phyloP scores from a whole-genome alignment of 2,797 vertebrate species.

The Distichodus sexfasciatus region DNA sequence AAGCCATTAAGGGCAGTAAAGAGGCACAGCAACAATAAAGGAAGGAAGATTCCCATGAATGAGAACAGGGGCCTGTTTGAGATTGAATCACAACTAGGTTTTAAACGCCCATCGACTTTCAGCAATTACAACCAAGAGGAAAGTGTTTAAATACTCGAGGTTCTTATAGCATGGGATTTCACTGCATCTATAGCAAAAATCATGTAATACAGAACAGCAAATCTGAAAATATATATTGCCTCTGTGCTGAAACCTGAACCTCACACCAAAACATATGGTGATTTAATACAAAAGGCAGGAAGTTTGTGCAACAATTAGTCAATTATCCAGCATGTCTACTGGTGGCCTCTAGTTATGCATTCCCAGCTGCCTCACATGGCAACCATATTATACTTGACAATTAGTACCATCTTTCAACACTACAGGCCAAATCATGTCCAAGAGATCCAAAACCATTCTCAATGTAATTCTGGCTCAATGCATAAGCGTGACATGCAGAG shows the following conservation, averaged over 20 bases:
- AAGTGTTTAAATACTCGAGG: too few relatives aligned
- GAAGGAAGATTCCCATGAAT: neutral
- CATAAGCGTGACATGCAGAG: neutral
- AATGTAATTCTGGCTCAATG: neutral
- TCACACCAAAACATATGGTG: neutral
- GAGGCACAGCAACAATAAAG: neutral
- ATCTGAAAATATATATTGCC: too few relatives aligned
- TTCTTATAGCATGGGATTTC: too few relatives aligned
- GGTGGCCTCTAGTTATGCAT: conserved; percentile 47
- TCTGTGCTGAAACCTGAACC: neutral
- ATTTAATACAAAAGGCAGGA: neutral
- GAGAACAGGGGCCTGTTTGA: neutral
- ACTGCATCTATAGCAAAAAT: too few relatives aligned
- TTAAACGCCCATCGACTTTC: too few relatives aligned
- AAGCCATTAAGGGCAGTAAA: conserved; percentile 15
- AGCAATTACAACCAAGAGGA: too few relatives aligned
- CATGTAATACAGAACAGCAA: too few relatives aligned
- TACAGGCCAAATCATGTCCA: neutral
- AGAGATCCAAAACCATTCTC: neutral
- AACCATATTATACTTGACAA: conserved; percentile 46
- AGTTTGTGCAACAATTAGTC: conserved; percentile 16
- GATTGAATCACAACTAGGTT: too few relatives aligned
- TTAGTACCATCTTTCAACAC: conserved; percentile 15
- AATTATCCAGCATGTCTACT: conserved; percentile 28
- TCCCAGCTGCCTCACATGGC: conserved; percentile 57